A percentile compares a stretch with the other conserved stretches of the same genome.
Conservation (phyloP, 2,113 vertebrate genomes). For the Paraplagusia blochii region DNA sequence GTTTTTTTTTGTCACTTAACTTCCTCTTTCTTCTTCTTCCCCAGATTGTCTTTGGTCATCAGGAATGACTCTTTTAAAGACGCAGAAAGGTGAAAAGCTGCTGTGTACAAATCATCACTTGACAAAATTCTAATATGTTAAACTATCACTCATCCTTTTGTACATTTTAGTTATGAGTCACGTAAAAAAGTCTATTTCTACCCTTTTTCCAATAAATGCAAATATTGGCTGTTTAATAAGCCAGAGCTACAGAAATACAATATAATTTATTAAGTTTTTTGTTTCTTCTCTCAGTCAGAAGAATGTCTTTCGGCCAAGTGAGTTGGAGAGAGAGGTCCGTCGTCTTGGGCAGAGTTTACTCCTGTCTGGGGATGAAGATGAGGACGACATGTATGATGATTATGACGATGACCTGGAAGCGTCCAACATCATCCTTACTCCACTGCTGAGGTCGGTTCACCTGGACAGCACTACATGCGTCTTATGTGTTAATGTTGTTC, state of each 20-base stretch:
- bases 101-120: neutral
- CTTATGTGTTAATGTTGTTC: neutral
- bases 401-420: constrained; percentile 83
- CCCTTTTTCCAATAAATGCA: too few species aligned
- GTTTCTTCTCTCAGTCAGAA: constrained; percentile 24
- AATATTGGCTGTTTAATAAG: too few species aligned
- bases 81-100: constrained; percentile 68
- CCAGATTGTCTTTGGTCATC: constrained; percentile 80
- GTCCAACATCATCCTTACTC: constrained; percentile 78
- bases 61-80: constrained; percentile 81
- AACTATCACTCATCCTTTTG: too few species aligned
- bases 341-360: constrained; percentile 79
- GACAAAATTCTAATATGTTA: too few species aligned
- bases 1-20: neutral
- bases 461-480: neutral
- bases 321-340: constrained; percentile 74
- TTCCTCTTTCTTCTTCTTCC: neutral
- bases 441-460: constrained; percentile 80
- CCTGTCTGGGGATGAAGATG: constrained; percentile 73
- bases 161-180: too few species aligned
- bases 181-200: too few species aligned
- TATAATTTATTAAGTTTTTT: too few species aligned
- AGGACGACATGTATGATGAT: constrained; percentile 77
- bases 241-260: too few species aligned
- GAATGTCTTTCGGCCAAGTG: constrained; percentile 18